These are phyloP conservation scores for Zoanthus solanderi DNA, from an alignment of 92 coral and sea anemone species.

Conservation along the genomic window DNA sequence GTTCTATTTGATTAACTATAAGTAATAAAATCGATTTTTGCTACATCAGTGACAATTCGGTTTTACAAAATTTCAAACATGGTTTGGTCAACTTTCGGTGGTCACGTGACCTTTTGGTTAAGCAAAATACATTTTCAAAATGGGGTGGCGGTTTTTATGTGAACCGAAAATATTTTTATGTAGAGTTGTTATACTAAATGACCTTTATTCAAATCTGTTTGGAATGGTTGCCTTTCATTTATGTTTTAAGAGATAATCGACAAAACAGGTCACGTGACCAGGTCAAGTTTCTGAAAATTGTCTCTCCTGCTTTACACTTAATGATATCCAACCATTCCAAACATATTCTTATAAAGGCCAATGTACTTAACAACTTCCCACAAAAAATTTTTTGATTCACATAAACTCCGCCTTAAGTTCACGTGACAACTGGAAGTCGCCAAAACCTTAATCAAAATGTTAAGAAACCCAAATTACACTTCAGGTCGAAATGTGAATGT, in stretches of 20 bases:
- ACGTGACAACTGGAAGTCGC: constrained; percentile 9
- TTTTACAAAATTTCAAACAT: constrained; percentile 8
- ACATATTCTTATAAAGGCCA: constrained; percentile 10
- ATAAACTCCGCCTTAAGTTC: constrained; percentile 13
- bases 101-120: constrained; percentile 10
- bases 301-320: constrained; percentile 4
- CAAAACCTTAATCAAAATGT: constrained; percentile 7
- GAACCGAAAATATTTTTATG: constrained; percentile 10
- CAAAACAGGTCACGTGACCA: constrained; percentile 14
- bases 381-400: not conserved
- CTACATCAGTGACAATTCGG: constrained; percentile 13
- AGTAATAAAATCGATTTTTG: constrained; percentile 12
- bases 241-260: constrained; percentile 9
- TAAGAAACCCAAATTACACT: constrained; percentile 10
- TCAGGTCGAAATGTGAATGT: constrained; percentile 13
- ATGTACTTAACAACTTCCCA: constrained; percentile 5
- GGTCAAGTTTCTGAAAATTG: constrained; percentile 11
- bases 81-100: constrained; percentile 12
- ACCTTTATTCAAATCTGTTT: constrained; percentile 12
- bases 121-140: constrained; percentile 2
- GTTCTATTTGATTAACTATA: constrained; percentile 11
- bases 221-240: constrained; percentile 8
- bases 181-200: constrained; percentile 12
- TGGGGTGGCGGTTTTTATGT: constrained; percentile 6
- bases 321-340: constrained; percentile 14